Base-by-base conservation (phyloP, 2,113 vertebrate genomes). In the Syngnathus scovelli region DNA sequence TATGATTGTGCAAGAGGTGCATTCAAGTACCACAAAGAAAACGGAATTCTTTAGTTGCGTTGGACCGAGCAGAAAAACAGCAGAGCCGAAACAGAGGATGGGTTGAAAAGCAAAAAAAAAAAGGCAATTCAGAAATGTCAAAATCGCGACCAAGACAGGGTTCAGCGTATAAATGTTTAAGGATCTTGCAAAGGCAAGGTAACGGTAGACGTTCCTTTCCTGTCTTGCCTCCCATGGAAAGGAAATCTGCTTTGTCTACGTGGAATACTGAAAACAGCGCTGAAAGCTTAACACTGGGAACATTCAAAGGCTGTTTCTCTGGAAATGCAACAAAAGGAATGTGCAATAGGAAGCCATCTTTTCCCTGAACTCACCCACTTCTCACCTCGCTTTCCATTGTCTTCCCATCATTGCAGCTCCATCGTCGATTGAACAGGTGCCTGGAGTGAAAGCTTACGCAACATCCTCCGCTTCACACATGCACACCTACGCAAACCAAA, bases 391-490 rank as follows among this genome's bases (percentile, higher is more conserved):
- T 49, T 61, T 72, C 66, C 38, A 66, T 61, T 67, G 69, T 66
- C 58, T 70, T 68, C 77, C 76, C 72, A 62, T 58, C 64, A 33
- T 51, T 52, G 61, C 68, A 55, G 59, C 44, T 48, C 71, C 76
- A 49, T 69, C 33, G 39, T 66, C 71, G 52, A 43, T 65, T 38
- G 61, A 68, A 69, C 68, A 70, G 41, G 64, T 71, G 73, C 77
- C 78, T 70, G 63, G 71, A 80, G 77, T 43, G 72, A 78, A 69
- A 61, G 61, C 69, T 77, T 80, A 79, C 44, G 74, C 66, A 78
- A 69, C 55, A 59, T 68, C 49, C 60, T 37, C 64, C 16, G 11
- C 11, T 55, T 68, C 51, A 64, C 54, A 44, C 64, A 55, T 41
- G 16, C 59, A 67, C 46, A 59, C 41, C 48, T 23, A 59, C 59